These are phyloP conservation scores for Mellivora capensis DNA, from an alignment of 2,113 vertebrate species.

Conservation along the genomic window DNA sequence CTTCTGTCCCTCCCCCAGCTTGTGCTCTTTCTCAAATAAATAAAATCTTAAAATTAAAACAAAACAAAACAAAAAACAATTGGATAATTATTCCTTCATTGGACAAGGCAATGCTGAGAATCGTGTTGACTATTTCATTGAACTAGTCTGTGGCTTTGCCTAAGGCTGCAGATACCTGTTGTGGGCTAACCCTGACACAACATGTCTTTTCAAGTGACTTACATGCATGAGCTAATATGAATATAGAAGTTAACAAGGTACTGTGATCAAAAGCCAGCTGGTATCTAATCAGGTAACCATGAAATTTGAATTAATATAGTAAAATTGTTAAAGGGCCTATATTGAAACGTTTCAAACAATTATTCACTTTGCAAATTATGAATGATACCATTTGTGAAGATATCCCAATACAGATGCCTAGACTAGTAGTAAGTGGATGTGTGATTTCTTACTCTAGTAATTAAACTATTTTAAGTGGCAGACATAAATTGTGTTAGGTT, in stretches of 20 bases:
- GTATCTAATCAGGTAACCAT: background rate
- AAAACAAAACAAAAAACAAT: background rate
- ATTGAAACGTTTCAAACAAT: background rate
- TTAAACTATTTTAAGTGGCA: constrained; percentile 45
- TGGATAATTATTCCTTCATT: background rate
- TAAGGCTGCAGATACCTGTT: background rate
- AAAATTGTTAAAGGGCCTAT: background rate
- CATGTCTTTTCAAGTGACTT: background rate
- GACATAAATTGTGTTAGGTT: constrained; percentile 25
- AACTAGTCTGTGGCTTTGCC: background rate
- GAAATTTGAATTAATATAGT: background rate
- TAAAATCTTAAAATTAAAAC: background rate
- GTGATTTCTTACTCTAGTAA: constrained; percentile 15
- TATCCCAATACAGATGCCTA: background rate
- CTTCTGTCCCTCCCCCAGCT: background rate
- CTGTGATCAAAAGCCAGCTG: background rate
- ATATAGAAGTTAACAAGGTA: background rate
- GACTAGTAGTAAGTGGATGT: background rate
- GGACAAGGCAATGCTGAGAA: background rate
- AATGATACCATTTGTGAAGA: background rate
- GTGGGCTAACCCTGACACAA: background rate
- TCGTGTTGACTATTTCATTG: background rate
- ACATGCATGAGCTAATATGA: background rate
- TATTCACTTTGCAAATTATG: background rate
- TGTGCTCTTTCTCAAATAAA: background rate